Conservation (phyloP, 2,113 vertebrate species). For the Pleuronectes platessa region DNA sequence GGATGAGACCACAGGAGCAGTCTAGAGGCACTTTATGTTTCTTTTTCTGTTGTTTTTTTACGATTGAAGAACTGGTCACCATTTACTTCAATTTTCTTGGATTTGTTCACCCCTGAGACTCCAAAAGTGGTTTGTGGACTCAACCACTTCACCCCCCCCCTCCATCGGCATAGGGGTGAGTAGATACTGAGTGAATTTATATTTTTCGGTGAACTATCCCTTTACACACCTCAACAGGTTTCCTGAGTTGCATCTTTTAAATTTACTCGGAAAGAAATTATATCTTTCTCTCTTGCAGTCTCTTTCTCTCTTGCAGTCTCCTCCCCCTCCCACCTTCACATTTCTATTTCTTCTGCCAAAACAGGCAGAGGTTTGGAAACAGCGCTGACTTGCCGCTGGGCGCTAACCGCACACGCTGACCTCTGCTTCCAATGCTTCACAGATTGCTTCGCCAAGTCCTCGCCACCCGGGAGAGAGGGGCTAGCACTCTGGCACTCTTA, state of each 20-base stretch:
- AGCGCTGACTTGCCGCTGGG: slow-evolving; percentile 40
- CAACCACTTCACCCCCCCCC: too few relatives aligned
- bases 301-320: neutral
- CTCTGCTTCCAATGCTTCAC: slow-evolving; percentile 43
- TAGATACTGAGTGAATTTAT: too few relatives aligned
- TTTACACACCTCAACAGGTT: neutral
- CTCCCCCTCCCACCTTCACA: neutral
- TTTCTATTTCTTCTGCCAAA: slow-evolving; percentile 21
- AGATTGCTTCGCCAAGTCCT: slow-evolving; percentile 49
- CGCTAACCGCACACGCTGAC: slow-evolving; percentile 45
- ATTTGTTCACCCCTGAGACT: too few relatives aligned
- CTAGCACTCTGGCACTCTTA: slow-evolving; percentile 46
- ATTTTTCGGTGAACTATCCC: too few relatives aligned
- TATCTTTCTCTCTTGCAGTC: neutral
- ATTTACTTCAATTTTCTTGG: too few relatives aligned
- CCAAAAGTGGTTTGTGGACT: too few relatives aligned
- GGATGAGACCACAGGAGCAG: too few relatives aligned
- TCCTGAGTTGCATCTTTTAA: neutral
- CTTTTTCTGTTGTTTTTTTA: too few relatives aligned
- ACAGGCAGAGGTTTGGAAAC: slow-evolving; percentile 40
- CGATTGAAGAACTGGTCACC: too few relatives aligned
- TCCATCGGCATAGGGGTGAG: too few relatives aligned
- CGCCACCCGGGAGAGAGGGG: slow-evolving; percentile 22
- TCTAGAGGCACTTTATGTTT: too few relatives aligned
- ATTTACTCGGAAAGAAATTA: neutral